Conservation (phyloP, 2,797 vertebrate genomes). For the Vultur gryphus region DNA sequence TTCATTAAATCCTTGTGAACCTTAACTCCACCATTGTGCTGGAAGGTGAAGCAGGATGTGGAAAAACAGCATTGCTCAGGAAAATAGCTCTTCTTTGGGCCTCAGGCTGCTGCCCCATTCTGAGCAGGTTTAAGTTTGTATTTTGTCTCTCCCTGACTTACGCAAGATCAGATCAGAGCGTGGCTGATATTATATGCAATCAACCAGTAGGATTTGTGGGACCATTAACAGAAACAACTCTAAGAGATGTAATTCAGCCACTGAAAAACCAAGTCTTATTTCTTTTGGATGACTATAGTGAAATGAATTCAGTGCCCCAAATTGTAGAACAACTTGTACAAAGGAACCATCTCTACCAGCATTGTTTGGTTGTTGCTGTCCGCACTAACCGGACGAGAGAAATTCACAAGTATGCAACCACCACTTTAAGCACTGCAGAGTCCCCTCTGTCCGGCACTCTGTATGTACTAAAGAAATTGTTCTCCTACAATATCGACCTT, state of each 20-base stretch:
- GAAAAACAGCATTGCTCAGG: conserved; percentile 53
- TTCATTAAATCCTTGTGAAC: not conserved
- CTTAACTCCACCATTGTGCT: conserved; percentile 50
- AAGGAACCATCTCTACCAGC: no score
- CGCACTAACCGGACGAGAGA: no score
- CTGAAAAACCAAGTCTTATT: conserved; percentile 48
- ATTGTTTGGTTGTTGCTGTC: no score
- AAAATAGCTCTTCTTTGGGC: conserved; percentile 63
- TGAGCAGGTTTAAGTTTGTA: conserved; percentile 59
- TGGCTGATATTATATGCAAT: conserved; percentile 22
- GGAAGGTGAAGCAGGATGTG: conserved; percentile 59
- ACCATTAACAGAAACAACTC: not conserved
- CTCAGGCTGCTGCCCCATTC: conserved; percentile 44
- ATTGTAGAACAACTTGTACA: not conserved
- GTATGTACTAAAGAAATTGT: not conserved
- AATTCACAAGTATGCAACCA: not conserved
- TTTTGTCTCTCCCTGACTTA: conserved; percentile 55
- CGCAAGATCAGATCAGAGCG: not conserved
- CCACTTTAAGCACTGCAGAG: not conserved
- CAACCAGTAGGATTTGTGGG: not conserved
- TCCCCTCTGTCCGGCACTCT: conserved; percentile 52
- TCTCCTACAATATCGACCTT: not conserved
- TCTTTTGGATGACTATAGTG: conserved; percentile 56
- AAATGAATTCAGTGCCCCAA: not conserved
- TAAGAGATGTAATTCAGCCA: not conserved